Conservation (phyloP, 2,113 vertebrate species). For the Syrrhaptes paradoxus region DNA sequence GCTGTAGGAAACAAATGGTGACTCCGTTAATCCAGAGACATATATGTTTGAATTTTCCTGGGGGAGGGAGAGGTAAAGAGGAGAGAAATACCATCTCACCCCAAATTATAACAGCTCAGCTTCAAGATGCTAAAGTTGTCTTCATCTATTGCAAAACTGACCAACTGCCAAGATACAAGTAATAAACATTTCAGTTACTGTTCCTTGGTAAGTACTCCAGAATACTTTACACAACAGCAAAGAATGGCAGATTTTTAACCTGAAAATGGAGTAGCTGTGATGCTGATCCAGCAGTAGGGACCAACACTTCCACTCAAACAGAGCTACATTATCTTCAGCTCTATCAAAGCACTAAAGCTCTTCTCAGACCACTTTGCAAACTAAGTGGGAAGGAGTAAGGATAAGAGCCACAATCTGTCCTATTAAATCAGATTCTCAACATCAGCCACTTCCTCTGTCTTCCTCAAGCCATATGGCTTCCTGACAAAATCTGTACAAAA, state of each 20-base stretch:
- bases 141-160: neutral
- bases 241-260: neutral
- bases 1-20: neutral
- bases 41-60: neutral
- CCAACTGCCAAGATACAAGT: neutral
- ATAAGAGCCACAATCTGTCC: constrained; percentile 39
- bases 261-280: neutral
- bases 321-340: neutral
- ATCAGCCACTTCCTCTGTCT: constrained; percentile 41
- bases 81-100: neutral
- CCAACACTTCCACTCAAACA: neutral
- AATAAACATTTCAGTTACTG: neutral
- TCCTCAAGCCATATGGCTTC: constrained; percentile 61
- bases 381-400: constrained; percentile 12
- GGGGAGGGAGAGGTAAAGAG: neutral
- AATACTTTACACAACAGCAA: neutral
- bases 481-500: constrained; percentile 47
- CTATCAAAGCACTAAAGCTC: neutral
- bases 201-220: neutral
- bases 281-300: neutral
- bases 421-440: constrained; percentile 46
- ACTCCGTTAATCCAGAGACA: neutral
- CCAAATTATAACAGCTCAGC: neutral
- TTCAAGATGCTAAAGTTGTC: neutral
- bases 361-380: constrained; percentile 2